phyloP scores from a whole-genome alignment of 2,113 vertebrate species.

The Smithornis capensis region DNA sequence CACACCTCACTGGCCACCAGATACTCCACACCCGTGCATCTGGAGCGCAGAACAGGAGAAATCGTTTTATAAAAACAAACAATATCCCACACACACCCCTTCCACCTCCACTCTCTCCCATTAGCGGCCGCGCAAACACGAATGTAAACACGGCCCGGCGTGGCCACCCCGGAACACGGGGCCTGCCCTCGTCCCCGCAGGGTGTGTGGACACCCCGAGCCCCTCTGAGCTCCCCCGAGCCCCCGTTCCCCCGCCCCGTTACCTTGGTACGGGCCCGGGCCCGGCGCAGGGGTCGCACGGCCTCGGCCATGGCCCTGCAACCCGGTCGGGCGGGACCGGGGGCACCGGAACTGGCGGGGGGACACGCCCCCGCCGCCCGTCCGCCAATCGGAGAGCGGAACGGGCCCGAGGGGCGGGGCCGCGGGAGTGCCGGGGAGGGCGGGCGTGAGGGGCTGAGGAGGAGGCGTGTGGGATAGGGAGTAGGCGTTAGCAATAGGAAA shows the following conservation, averaged over 20 bases:
- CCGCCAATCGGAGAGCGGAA: too few relatives aligned
- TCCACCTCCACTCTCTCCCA: neutral
- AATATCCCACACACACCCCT: too few relatives aligned
- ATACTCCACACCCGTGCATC: neutral
- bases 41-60: neutral
- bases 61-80: too few relatives aligned
- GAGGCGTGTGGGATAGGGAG: too few relatives aligned
- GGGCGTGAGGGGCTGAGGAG: too few relatives aligned
- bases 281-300: neutral
- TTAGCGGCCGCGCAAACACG: neutral
- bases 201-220: fast-evolving
- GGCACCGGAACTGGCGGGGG: too few relatives aligned
- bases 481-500: too few relatives aligned
- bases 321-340: neutral
- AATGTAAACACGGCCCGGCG: neutral
- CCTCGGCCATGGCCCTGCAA: neutral
- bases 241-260: neutral
- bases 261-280: neutral
- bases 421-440: too few relatives aligned
- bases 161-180: neutral
- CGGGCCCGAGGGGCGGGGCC: too few relatives aligned
- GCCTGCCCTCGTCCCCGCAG: too few relatives aligned
- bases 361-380: too few relatives aligned
- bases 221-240: too few relatives aligned
- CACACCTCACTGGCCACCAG: neutral